These are phyloP conservation scores for Grammomys surdaster DNA, from an alignment of 2,113 vertebrate genomes.

Conservation along the genomic window DNA sequence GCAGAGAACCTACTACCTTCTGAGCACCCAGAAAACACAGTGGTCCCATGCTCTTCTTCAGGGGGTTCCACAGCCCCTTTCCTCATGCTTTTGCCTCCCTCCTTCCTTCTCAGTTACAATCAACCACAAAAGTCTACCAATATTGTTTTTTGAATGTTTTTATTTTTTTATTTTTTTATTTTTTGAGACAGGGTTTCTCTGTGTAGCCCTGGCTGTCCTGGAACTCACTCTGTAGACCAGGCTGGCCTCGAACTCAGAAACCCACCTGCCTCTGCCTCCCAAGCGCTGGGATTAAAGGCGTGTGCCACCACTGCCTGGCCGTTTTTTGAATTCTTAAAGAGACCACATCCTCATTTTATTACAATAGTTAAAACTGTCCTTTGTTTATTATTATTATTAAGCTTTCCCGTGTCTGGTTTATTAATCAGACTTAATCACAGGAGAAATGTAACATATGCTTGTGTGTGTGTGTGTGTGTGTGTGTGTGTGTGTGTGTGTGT, in stretches of 20 bases:
- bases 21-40: neutral
- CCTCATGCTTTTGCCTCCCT: neutral
- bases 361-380: neutral
- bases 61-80: neutral
- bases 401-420: neutral
- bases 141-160: neutral
- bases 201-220: too few relatives aligned
- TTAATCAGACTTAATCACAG: neutral
- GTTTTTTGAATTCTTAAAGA: neutral
- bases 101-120: neutral
- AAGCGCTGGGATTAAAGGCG: too few relatives aligned
- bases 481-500: neutral
- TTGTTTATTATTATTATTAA: neutral
- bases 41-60: neutral
- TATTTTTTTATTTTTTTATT: too few relatives aligned
- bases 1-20: neutral
- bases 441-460: too few relatives aligned
- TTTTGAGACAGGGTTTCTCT: too few relatives aligned
- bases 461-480: too few relatives aligned
- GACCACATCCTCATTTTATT: neutral
- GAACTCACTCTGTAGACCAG: too few relatives aligned
- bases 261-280: too few relatives aligned
- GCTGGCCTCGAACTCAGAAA: too few relatives aligned
- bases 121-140: neutral
- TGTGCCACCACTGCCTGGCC: too few relatives aligned